Conservation (phyloP, 2,113 vertebrate genomes). For the Ctenomys sociabilis region DNA sequence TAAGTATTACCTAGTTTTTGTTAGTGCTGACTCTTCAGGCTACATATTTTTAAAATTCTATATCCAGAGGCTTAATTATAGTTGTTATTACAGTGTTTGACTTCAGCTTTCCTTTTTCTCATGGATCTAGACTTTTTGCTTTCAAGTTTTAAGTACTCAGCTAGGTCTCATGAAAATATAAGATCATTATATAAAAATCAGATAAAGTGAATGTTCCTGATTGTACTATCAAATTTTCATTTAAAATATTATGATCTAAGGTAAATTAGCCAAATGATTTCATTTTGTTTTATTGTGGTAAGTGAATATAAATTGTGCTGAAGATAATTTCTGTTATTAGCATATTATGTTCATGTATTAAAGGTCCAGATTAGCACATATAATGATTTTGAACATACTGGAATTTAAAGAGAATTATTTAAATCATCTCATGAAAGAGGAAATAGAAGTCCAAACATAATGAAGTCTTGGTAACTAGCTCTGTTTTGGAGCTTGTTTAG, state of each 20-base stretch:
- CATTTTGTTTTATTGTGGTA: conserved; percentile 38
- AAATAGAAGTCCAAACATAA: not conserved
- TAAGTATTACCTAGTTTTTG: conserved; percentile 22
- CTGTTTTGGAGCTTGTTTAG: conserved; percentile 35
- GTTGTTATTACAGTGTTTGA: conserved; percentile 38
- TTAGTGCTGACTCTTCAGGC: conserved; percentile 12
- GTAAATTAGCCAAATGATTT: conserved; percentile 47
- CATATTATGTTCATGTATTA: conserved; percentile 2
- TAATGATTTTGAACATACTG: conserved; percentile 45
- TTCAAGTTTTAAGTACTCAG: not conserved
- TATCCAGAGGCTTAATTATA: not conserved
- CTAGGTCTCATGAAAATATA: conserved; percentile 22
- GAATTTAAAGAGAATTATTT: conserved; percentile 37
- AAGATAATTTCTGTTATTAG: conserved; percentile 19
- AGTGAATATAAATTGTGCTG: conserved; percentile 20
- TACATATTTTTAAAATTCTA: conserved; percentile 32
- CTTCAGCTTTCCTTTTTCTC: conserved; percentile 22
- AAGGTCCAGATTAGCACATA: not conserved
- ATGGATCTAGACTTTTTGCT: not conserved
- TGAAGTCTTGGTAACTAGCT: conserved; percentile 40
- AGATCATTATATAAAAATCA: conserved; percentile 26
- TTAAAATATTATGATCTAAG: conserved; percentile 46
- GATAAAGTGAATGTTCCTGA: conserved; percentile 32
- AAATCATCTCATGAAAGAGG: conserved; percentile 24
- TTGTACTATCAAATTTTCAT: conserved; percentile 47